phyloP scores from a whole-genome alignment of 35 echinoderm and acorn worm genomes.

The Apostichopus japonicus region DNA sequence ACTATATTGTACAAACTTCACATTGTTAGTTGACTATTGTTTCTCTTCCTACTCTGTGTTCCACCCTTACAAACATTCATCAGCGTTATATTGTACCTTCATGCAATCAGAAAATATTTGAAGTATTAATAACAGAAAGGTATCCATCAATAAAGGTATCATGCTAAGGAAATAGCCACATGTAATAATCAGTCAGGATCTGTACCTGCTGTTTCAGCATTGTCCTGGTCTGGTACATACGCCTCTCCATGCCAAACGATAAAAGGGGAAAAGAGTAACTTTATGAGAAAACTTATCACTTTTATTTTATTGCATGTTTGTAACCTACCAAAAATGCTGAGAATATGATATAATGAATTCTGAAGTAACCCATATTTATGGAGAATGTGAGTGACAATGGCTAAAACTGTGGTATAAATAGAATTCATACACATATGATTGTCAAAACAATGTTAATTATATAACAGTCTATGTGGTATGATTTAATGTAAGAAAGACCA shows the following conservation, averaged over 20 bases:
- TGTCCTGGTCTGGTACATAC: conserved; percentile 72
- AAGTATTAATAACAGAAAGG: background rate
- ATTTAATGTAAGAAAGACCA: too few species aligned
- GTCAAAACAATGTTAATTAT: too few species aligned
- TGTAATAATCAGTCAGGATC: background rate
- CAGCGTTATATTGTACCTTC: background rate
- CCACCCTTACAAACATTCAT: background rate
- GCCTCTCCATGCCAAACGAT: conserved; percentile 91
- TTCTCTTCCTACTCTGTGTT: too few species aligned
- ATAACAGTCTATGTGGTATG: too few species aligned
- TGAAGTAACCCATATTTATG: too few species aligned
- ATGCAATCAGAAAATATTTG: background rate
- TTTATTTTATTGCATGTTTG: background rate
- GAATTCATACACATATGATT: too few species aligned
- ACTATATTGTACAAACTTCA: too few species aligned
- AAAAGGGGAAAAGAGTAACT: conserved; percentile 70
- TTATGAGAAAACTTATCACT: conserved; percentile 16
- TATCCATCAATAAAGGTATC: background rate
- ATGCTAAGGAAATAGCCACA: background rate
- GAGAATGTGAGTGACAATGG: too few species aligned
- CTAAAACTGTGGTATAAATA: too few species aligned
- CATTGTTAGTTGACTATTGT: too few species aligned
- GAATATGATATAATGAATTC: too few species aligned
- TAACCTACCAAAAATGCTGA: too few species aligned
- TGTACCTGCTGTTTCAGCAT: conserved; percentile 79